Evolutionary conservation across 2,888 invertebrate species (phyloP), one percentile per base, ranked within the genome.

Genomic region (Drosophila aldrichi): DNA sequence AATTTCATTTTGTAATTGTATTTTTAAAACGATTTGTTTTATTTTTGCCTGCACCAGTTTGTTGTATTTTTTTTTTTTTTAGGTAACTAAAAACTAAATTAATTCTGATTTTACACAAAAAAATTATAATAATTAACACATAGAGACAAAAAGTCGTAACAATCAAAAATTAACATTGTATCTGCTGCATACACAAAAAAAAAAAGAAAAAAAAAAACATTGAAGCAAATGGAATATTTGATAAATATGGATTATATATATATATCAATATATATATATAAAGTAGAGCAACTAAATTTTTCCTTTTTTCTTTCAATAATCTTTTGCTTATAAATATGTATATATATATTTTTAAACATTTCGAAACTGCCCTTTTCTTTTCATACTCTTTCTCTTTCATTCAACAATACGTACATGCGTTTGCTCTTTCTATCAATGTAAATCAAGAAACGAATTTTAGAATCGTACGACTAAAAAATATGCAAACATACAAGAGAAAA

Each of bases 11-110:
- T 59, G 18, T 44, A 20, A 40, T 48, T 55, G 36, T 46, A 49
- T 58, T 38, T 66, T 62, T 32, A 48, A 56, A 58, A 48, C 20
- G 22, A 48, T 70, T 65, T 59, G 40, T 55, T 62, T 62, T 63
- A 66, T 70, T 71, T 79, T 84, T 89, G 84, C 84, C 84, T 84
- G 84, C 84, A 84, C 84, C 84, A 84, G 89, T 84, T 87, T 46
- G 25, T 77, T 70, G 52, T 60, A 58, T 20, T 49, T 20, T 44
- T 7, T 56, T 34, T 22, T 32, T 54, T 46, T 41, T 46, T 59
- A 65, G 49, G 34, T 79, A 70, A 73, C 70, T 67, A 72, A 63
- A 58, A 48, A 76, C 67, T 69, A 82, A 73, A 67, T 61, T 56
- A 74, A 74, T 48, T 48, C 62, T 49, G 54, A 54, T 54, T 54